phyloP scores from a whole-genome alignment of 2,888 invertebrate species.

The Cactoblastis cactorum region DNA sequence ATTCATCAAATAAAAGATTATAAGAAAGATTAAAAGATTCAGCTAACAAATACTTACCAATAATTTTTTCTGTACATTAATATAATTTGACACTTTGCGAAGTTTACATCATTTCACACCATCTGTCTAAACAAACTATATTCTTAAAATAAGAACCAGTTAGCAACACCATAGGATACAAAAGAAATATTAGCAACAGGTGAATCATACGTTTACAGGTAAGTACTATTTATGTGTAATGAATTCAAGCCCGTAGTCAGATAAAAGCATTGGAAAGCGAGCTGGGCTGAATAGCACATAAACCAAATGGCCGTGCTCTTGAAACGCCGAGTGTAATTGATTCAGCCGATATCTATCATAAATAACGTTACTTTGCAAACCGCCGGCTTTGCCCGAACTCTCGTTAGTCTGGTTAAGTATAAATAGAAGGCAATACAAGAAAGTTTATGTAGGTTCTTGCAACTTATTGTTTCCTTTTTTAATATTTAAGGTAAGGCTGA shows the following conservation, averaged over 20 bases:
- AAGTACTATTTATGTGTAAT: slow-evolving; percentile 3
- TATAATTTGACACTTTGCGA: too few relatives aligned
- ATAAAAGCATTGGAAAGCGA: slow-evolving; percentile 13
- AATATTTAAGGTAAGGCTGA: too few relatives aligned
- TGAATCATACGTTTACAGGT: neutral
- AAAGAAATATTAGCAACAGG: neutral
- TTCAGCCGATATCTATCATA: slow-evolving; percentile 34
- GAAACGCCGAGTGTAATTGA: slow-evolving; percentile 37
- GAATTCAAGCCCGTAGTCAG: slow-evolving; percentile 12
- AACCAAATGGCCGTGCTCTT: slow-evolving; percentile 45
- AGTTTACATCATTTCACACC: too few relatives aligned
- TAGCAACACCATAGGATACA: neutral
- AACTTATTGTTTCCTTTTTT: too few relatives aligned
- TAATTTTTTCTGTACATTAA: too few relatives aligned
- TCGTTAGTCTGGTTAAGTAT: neutral
- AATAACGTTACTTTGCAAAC: slow-evolving; percentile 23
- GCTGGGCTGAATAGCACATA: slow-evolving; percentile 24
- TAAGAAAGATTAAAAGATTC: too few relatives aligned
- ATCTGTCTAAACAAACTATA: too few relatives aligned
- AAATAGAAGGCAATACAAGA: neutral
- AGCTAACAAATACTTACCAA: too few relatives aligned
- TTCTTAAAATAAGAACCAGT: too few relatives aligned
- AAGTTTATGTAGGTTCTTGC: too few relatives aligned
- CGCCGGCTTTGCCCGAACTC: neutral
- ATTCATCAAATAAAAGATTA: too few relatives aligned